Evolutionary conservation across 2,888 invertebrate species (phyloP).

Genomic region (Cartodere bifasciata): DNA sequence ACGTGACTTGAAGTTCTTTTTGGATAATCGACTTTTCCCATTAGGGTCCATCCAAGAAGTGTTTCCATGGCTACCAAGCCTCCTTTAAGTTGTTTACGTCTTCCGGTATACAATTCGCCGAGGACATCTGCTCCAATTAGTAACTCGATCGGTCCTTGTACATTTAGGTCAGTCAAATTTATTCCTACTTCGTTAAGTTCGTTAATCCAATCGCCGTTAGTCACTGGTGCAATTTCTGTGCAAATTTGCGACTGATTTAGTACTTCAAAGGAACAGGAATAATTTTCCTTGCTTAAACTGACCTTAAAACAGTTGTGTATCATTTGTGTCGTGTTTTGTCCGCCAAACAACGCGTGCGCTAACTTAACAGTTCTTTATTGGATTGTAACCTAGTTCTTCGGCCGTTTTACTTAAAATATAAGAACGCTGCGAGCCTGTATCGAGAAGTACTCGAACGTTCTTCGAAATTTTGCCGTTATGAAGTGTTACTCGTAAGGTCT

Average conservation of each 20-base stretch:
- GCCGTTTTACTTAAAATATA: too few relatives aligned
- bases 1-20: conserved; percentile 7
- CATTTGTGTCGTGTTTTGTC: background rate
- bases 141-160: conserved; percentile 1
- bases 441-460: too few relatives aligned
- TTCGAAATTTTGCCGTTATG: too few relatives aligned
- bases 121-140: conserved; percentile 8
- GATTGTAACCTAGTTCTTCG: too few relatives aligned
- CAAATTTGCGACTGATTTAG: conserved; percentile 5
- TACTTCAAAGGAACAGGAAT: conserved; percentile 3
- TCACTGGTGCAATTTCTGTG: conserved; percentile 1
- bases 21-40: conserved; percentile 15
- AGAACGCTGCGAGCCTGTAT: too few relatives aligned
- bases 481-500: too few relatives aligned
- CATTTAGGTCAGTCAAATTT: background rate
- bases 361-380: too few relatives aligned
- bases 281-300: background rate
- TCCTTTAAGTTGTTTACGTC: conserved; percentile 13
- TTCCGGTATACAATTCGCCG: conserved; percentile 6
- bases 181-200: conserved; percentile 1
- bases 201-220: conserved; percentile 6
- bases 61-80: conserved; percentile 21
- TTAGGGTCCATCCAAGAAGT: conserved; percentile 20
- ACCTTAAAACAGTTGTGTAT: conserved; percentile 4
- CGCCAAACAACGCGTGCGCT: too few relatives aligned